Evolutionary conservation across 2,888 invertebrate species (phyloP).

Genomic region (Sycophila texana): DNA sequence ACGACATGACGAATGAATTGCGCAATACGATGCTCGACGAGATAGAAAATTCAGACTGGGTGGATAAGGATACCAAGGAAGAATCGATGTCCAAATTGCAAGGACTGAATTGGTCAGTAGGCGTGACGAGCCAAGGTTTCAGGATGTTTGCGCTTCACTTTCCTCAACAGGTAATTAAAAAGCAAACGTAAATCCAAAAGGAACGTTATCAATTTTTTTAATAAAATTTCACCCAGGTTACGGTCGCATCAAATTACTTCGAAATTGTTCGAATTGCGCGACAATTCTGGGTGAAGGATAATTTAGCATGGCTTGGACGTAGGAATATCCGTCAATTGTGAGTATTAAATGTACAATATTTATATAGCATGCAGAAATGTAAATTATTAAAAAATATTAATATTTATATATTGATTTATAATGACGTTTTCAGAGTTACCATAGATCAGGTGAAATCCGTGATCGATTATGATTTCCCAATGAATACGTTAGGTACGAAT

Average conservation of each 20-base stretch:
- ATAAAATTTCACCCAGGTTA: slow-evolving; percentile 28
- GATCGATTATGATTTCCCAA: background rate
- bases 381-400: too few relatives aligned
- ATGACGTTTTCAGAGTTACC: too few relatives aligned
- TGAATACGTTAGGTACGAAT: slow-evolving; percentile 23
- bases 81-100: slow-evolving; percentile 53
- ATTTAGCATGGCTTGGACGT: slow-evolving; percentile 4
- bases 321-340: slow-evolving; percentile 1
- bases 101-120: slow-evolving; percentile 38
- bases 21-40: slow-evolving; percentile 50
- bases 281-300: background rate
- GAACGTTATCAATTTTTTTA: background rate
- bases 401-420: too few relatives aligned
- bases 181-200: background rate
- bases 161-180: slow-evolving; percentile 47
- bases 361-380: too few relatives aligned
- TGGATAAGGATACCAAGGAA: slow-evolving; percentile 44
- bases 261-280: slow-evolving; percentile 43
- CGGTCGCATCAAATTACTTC: slow-evolving; percentile 51
- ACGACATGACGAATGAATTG: slow-evolving; percentile 50
- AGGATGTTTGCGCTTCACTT: slow-evolving; percentile 24
- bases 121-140: background rate
- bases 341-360: background rate
- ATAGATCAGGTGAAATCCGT: background rate
- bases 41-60: slow-evolving; percentile 53